Evolutionary conservation across 92 coral and sea anemone genomes (phyloP).

Genomic region (Zoanthus gigantus): DNA sequence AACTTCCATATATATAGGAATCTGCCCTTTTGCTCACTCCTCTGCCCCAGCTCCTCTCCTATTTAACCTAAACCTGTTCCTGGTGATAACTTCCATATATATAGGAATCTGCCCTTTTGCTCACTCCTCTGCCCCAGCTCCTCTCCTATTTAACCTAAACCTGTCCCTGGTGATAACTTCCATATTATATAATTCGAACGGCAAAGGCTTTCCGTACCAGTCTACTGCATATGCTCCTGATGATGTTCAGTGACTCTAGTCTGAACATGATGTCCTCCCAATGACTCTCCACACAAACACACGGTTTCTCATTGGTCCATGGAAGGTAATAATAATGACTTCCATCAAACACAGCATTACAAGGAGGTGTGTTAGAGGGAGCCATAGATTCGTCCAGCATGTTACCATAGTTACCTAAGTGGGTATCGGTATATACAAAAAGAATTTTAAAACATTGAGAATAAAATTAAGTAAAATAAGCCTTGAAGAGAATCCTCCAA

Average conservation of each 20-base stretch:
- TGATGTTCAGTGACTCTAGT: slow-evolving; percentile 80
- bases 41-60: too few species aligned
- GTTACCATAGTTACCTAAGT: slow-evolving; percentile 96
- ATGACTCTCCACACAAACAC: slow-evolving; percentile 94
- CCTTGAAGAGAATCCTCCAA: neutral
- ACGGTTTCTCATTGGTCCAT: slow-evolving; percentile 91
- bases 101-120: too few species aligned
- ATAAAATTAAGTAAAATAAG: neutral
- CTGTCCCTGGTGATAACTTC: neutral
- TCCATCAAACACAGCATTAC: slow-evolving; percentile 96
- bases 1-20: too few species aligned
- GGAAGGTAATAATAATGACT: slow-evolving; percentile 86
- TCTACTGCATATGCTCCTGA: slow-evolving; percentile 70
- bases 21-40: too few species aligned
- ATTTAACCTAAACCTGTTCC: too few species aligned
- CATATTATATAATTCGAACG: neutral
- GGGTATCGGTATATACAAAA: neutral
- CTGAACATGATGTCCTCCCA: slow-evolving; percentile 98
- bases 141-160: too few species aligned
- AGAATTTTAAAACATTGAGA: neutral
- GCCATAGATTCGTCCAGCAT: slow-evolving; percentile 95
- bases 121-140: too few species aligned
- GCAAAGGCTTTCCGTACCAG: slow-evolving; percentile 67
- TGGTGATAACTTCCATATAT: too few species aligned
- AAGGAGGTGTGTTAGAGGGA: slow-evolving; percentile 94